Conservation (phyloP, 1,140 invertebrate species). For the Saccostrea glomerata region DNA sequence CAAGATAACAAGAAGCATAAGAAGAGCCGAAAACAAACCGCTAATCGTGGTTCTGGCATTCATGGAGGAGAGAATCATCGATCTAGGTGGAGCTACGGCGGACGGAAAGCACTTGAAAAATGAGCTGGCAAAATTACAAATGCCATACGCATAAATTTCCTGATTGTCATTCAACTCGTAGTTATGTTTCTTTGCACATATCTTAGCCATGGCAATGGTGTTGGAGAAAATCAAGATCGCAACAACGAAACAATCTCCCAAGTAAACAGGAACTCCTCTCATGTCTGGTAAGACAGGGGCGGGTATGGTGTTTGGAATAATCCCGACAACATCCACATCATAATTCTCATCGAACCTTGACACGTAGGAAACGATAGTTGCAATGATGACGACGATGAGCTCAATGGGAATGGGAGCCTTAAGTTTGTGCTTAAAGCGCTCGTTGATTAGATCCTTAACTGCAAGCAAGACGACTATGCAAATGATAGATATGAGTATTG, state of each 20-base stretch:
- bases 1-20: conserved; percentile 80
- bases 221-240: conserved; percentile 74
- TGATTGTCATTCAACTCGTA: conserved; percentile 78
- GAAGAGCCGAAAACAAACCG: conserved; percentile 74
- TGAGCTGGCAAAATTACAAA: conserved; percentile 76
- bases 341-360: conserved; percentile 71
- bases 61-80: conserved; percentile 80
- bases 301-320: conserved; percentile 73
- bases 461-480: conserved; percentile 86
- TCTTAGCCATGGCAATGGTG: conserved; percentile 76
- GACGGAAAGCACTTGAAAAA: conserved; percentile 80
- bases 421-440: conserved; percentile 85
- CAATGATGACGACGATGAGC: conserved; percentile 85
- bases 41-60: conserved; percentile 56
- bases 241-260: conserved; percentile 68
- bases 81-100: conserved; percentile 89
- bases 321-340: conserved; percentile 74
- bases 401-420: conserved; percentile 91
- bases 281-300: conserved; percentile 52
- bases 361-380: conserved; percentile 76
- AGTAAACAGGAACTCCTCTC: neutral
- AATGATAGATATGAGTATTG: conserved; percentile 84
- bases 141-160: conserved; percentile 80
- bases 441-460: conserved; percentile 90
- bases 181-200: conserved; percentile 76